phyloP scores from a whole-genome alignment of 2,797 vertebrate species.

The Tolypeutes matacus region DNA sequence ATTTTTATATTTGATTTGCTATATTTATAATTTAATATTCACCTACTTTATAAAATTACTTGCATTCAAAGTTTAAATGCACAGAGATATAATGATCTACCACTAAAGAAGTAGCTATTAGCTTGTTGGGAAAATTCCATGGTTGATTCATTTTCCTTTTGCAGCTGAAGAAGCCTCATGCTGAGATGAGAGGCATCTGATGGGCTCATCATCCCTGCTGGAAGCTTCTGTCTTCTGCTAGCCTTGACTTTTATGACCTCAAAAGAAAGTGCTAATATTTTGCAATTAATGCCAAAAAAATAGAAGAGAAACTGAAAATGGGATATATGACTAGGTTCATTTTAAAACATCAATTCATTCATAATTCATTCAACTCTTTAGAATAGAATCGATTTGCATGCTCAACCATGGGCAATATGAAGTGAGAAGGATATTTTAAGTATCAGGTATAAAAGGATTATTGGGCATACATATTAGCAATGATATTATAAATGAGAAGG shows the following conservation, averaged over 20 bases:
- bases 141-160: conserved; percentile 81
- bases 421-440: not conserved
- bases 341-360: conserved; percentile 74
- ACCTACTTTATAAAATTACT: conserved; percentile 34
- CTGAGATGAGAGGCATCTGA: conserved; percentile 86
- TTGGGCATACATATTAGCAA: conserved; percentile 44
- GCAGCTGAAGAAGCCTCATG: conserved; percentile 78
- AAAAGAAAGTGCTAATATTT: conserved; percentile 86
- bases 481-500: not conserved
- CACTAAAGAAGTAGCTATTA: conserved; percentile 86
- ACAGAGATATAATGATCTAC: conserved; percentile 86
- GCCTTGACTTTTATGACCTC: conserved; percentile 82
- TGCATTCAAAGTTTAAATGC: conserved; percentile 62
- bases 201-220: conserved; percentile 86
- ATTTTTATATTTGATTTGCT: not conserved
- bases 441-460: conserved; percentile 43
- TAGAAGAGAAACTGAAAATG: conserved; percentile 75
- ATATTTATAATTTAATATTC: not conserved
- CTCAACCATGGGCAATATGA: not conserved
- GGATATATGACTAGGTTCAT: conserved; percentile 81
- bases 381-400: not conserved
- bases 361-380: conserved; percentile 70
- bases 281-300: conserved; percentile 84
- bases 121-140: conserved; percentile 88
- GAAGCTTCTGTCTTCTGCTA: conserved; percentile 84